A percentile compares a stretch with the other conserved stretches of the same genome.
Evolutionary conservation across 2,113 vertebrate genomes (phyloP).

Genomic region (Pseudorasbora parva): DNA sequence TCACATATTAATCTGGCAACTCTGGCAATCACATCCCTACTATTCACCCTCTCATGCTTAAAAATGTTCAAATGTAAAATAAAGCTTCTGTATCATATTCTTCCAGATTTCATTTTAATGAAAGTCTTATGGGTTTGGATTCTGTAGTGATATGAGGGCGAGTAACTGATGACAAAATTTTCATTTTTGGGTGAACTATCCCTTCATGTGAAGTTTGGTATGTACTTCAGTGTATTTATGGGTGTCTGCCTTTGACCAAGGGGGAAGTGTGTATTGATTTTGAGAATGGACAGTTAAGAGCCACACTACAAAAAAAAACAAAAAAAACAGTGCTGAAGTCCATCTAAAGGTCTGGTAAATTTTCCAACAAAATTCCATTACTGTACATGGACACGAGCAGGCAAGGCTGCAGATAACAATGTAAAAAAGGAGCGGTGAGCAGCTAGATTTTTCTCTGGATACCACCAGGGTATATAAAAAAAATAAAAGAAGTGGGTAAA

Average conservation of each 20-base stretch:
- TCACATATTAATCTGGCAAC: too few species aligned
- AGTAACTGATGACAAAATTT: too few species aligned
- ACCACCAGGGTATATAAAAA: neutral
- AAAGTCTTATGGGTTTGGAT: too few species aligned
- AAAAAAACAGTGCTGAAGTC: neutral
- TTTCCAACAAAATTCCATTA: constrained; percentile 41
- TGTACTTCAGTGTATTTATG: neutral
- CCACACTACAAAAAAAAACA: neutral
- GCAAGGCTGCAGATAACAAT: constrained; percentile 1
- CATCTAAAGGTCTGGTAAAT: constrained; percentile 11
- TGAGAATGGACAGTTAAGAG: constrained; percentile 21
- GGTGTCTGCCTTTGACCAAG: neutral
- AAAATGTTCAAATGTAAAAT: too few species aligned
- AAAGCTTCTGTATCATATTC: too few species aligned
- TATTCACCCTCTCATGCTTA: too few species aligned
- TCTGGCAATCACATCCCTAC: too few species aligned
- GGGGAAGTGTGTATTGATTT: neutral
- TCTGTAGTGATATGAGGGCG: too few species aligned
- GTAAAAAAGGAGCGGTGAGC: neutral
- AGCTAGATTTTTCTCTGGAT: neutral
- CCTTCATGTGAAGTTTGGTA: neutral
- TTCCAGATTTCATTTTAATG: too few species aligned
- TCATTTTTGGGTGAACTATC: too few species aligned
- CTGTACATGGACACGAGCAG: constrained; percentile 43
- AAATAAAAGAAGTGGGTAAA: neutral